Percentiles rank a stretch among this genome's conserved stretches.
phyloP scores from a whole-genome alignment of 2,113 vertebrate species.

The Corythoichthys intestinalis region DNA sequence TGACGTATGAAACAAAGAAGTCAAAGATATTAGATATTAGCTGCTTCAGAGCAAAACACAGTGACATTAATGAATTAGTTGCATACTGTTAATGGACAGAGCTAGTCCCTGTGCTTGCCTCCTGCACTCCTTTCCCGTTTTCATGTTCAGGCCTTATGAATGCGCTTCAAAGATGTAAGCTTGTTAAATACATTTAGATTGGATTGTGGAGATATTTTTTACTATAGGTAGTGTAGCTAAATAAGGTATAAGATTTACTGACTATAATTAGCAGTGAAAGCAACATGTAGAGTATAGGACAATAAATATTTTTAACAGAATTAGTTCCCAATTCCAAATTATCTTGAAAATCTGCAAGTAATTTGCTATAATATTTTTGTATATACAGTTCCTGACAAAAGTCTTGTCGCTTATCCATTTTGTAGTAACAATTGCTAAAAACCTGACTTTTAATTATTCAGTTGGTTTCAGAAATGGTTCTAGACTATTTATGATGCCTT shows the following conservation, averaged over 20 bases:
- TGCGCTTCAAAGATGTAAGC: slow-evolving; percentile 41
- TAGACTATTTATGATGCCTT: too few relatives aligned
- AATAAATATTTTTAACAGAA: too few relatives aligned
- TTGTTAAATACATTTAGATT: not conserved
- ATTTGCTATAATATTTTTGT: too few relatives aligned
- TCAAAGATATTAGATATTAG: not conserved
- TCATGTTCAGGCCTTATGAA: slow-evolving; percentile 40
- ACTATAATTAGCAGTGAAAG: not conserved
- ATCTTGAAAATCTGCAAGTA: not conserved
- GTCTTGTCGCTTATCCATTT: too few relatives aligned
- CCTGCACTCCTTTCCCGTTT: slow-evolving; percentile 29
- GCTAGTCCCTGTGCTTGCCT: slow-evolving; percentile 35
- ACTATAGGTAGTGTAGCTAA: not conserved
- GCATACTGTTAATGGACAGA: slow-evolving; percentile 39
- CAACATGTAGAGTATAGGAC: not conserved
- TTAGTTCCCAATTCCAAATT: not conserved
- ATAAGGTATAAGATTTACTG: not conserved
- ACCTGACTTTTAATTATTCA: too few relatives aligned
- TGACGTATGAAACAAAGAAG: not conserved
- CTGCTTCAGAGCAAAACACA: slow-evolving; percentile 14
- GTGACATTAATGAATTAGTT: slow-evolving; percentile 20
- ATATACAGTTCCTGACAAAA: too few relatives aligned
- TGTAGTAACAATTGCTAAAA: too few relatives aligned
- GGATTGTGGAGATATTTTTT: not conserved
- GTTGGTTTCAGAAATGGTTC: too few relatives aligned